Evolutionary conservation across 2,888 invertebrate genomes (phyloP), one percentile per base, ranked within the genome.

Genomic region (Acronicta leporina): DNA sequence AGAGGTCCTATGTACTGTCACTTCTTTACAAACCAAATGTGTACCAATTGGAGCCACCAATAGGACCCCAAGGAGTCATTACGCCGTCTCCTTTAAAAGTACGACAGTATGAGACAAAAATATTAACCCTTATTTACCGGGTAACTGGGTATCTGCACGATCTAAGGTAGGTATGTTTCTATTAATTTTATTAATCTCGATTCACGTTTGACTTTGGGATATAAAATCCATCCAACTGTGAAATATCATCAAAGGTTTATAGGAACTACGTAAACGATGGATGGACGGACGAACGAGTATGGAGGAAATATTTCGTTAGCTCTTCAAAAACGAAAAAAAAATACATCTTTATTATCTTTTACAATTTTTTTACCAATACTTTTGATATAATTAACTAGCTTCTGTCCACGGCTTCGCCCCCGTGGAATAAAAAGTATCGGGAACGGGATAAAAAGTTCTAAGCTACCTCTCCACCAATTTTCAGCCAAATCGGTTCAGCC

Each of bases 141-240:
- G 44, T 45, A 46, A 38, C 38, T n/a, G 38, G 6, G 38, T n/a
- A 38, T 38, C 38, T 38, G 6, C n/a, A n/a, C n/a, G 38, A 43
- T 44, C 46, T 11, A 51, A 53, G 43, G 6, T 49, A 67, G 20
- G 4, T 4, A 20, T 33, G 52, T 48, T 68, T 61, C 48, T 46
- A 63, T 63, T 57, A 61, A 33, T 72, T 75, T 68, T 68, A 68
- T 73, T 72, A 73, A 72, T 73, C 41, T 60, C 42, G 14, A 38
- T 43, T 14, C 35, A 41, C 42, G 60, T 60, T 64, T 68, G 49
- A 55, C 62, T 75, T 60, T 62, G 57, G 30, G 47, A 54, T 25
- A 57, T 42, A 49, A 63, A 57, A 20, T 49, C 45, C 52, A 64
- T 20, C 41, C 54, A 62, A 35, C 69, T 65, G 69, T 65, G 45